A percentile compares a stretch with the other conserved stretches of the same genome.
These are phyloP conservation scores for Allobates femoralis DNA, from an alignment of 2,797 vertebrate genomes.

Conservation along the genomic window DNA sequence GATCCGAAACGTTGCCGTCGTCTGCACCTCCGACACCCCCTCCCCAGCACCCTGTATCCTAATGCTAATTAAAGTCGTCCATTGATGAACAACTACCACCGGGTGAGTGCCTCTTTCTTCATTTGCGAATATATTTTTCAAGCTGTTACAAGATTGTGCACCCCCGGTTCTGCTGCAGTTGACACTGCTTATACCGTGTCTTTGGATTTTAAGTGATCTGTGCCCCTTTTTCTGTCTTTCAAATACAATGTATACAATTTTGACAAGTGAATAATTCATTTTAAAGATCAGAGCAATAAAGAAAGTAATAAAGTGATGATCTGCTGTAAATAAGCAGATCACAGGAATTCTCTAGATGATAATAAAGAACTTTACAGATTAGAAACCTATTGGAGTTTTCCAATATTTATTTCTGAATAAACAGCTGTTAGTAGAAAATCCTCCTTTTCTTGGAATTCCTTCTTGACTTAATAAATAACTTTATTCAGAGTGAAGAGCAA, in stretches of 20 bases:
- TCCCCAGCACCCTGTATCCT: no score
- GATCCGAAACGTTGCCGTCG: no score
- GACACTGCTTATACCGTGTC: no score
- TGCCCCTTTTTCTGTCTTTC: no score
- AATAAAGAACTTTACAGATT: constrained; percentile 1
- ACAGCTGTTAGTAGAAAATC: not conserved
- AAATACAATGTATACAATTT: not conserved
- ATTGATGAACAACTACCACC: no score
- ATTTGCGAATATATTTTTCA: no score
- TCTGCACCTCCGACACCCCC: no score
- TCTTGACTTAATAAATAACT: not conserved
- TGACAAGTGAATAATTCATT: constrained; percentile 2
- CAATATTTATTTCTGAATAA: not conserved
- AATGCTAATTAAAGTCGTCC: no score
- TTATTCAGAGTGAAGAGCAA: not conserved
- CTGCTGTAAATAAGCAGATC: not conserved
- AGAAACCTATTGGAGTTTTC: not conserved
- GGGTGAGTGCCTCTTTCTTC: no score
- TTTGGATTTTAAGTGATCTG: no score
- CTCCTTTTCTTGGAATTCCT: not conserved
- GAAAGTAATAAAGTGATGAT: not conserved
- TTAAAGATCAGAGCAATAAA: not conserved
- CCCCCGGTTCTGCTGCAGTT: no score
- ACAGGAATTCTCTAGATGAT: not conserved
- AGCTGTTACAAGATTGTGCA: no score